Base-by-base conservation (phyloP, 1,140 invertebrate species). In the Drosophila hydei region DNA sequence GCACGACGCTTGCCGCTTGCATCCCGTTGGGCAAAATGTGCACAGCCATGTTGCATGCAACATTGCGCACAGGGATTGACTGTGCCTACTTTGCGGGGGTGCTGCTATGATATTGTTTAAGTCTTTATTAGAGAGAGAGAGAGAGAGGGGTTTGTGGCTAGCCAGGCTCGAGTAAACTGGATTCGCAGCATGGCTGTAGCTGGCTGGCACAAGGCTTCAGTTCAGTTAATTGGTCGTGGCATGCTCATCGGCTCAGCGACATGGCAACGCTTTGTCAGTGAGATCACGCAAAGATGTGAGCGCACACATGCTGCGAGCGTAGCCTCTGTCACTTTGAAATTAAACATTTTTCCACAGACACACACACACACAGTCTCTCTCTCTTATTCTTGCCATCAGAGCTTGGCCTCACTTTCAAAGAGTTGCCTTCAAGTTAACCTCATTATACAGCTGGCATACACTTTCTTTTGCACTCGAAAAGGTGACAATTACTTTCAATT, bases 401-500 rank as follows among this genome's bases (percentile, higher is more conserved):
- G n/a, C n/a, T n/a, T n/a, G n/a, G n/a, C n/a, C n/a, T n/a, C n/a
- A n/a, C n/a, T n/a, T n/a, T n/a, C n/a, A n/a, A n/a, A n/a, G n/a
- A n/a, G n/a, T n/a, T n/a, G n/a, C n/a, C n/a, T n/a, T 77, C 58
- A 52, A 14, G 11, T 40, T 56, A 74, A 62, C 42, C 68, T 50
- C 72, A 70, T 69, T 78, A 3, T 9, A 58, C 50, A 54, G 59
- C 56, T 43, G 52, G 59, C 56, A 70, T 58, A 64, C 63, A 74
- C 79, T 81, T 80, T 81, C 75, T 62, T 67, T 55, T 58, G 43
- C 77, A 79, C 72, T 55, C 58, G 62, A 47, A 74, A 69, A 88
- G 83, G 83, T 83, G 83, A 88, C 83, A 83, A 89, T 88, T 89
- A 89, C 83, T 89, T 88, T 88, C 83, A 74, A 79, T 88, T 88